These are phyloP conservation scores for Callospermophilus lateralis DNA, from an alignment of 2,113 vertebrate species.

Conservation along the genomic window DNA sequence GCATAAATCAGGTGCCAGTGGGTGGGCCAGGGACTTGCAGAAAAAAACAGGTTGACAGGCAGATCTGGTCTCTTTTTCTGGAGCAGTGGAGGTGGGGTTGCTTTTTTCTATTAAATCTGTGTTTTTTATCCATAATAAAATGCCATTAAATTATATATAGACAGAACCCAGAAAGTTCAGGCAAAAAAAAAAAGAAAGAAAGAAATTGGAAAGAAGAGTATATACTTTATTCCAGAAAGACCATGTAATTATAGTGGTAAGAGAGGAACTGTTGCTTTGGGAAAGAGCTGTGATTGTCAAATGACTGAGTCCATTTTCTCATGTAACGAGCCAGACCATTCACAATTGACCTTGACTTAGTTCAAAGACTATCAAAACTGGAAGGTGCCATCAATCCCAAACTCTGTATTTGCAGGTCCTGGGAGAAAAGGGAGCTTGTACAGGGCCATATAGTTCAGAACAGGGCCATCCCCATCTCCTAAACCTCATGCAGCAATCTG, in stretches of 20 bases:
- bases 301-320: neutral
- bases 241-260: neutral
- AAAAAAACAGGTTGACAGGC: conserved; percentile 12
- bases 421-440: neutral
- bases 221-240: neutral
- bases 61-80: neutral
- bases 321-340: neutral
- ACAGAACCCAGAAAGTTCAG: neutral
- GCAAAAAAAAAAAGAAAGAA: neutral
- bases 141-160: neutral
- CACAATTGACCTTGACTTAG: neutral
- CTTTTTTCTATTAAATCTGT: neutral
- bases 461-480: neutral
- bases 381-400: conserved; percentile 44
- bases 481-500: neutral
- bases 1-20: conserved; percentile 53
- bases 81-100: neutral
- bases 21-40: neutral
- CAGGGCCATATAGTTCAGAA: neutral
- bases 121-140: conserved; percentile 39
- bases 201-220: neutral
- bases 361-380: neutral
- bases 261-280: neutral
- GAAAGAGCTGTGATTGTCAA: neutral
- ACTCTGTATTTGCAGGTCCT: neutral